phyloP scores from a whole-genome alignment of 92 coral and sea anemone genomes.

The Bergia sp. region DNA sequence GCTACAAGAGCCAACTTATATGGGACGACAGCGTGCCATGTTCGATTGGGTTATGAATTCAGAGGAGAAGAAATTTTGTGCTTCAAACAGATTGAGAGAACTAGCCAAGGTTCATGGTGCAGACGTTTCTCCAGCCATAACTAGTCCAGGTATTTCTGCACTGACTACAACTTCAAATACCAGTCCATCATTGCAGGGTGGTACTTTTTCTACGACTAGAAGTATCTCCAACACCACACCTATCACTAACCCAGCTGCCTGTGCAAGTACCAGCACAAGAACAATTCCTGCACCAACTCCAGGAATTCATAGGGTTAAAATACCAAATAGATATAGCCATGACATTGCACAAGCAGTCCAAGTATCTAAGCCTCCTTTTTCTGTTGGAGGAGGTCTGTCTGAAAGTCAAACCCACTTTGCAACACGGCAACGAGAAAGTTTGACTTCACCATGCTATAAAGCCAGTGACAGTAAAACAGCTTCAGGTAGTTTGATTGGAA shows the following conservation, averaged over 20 bases:
- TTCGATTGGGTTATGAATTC: slow-evolving; percentile 42
- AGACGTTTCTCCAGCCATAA: slow-evolving; percentile 4
- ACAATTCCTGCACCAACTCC: slow-evolving; percentile 27
- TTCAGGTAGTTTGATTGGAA: neutral
- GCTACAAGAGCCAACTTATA: slow-evolving; percentile 9
- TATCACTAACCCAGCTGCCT: neutral
- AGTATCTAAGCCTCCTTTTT: neutral
- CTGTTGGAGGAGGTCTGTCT: slow-evolving; percentile 12
- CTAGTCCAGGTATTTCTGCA: slow-evolving; percentile 2
- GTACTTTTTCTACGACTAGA: neutral
- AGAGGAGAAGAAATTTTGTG: slow-evolving; percentile 65
- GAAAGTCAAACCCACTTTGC: neutral
- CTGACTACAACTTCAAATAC: neutral
- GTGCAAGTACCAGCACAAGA: neutral
- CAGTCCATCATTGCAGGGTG: neutral
- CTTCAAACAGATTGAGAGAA: slow-evolving; percentile 75
- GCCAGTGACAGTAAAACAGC: neutral
- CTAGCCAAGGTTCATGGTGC: slow-evolving; percentile 64
- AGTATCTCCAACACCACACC: neutral
- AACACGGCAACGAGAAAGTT: neutral
- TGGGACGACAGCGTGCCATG: slow-evolving; percentile 42
- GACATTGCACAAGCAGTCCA: neutral
- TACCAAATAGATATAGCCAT: slow-evolving; percentile 17
- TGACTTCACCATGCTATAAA: neutral
- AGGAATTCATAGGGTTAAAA: slow-evolving; percentile 41